Evolutionary conservation across 2,113 vertebrate species (phyloP).

Genomic region (Dasyprocta punctata): DNA sequence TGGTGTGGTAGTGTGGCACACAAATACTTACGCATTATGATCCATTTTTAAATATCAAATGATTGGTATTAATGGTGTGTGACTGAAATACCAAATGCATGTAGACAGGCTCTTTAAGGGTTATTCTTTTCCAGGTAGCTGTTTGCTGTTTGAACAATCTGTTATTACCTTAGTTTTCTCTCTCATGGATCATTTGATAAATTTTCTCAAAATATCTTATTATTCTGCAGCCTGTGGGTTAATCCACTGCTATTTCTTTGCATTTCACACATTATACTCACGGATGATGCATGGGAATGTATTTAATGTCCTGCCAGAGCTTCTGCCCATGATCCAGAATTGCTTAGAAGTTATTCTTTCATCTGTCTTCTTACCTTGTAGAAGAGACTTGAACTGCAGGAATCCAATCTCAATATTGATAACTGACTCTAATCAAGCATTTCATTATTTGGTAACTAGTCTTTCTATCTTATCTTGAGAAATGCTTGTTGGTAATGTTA

Average conservation of each 20-base stretch:
- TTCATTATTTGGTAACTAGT: not conserved
- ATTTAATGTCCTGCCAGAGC: not conserved
- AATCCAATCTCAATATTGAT: not conserved
- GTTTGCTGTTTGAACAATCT: not conserved
- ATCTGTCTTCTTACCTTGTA: not conserved
- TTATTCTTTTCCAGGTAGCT: not conserved
- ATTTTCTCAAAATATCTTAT: not conserved
- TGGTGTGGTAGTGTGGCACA: not conserved
- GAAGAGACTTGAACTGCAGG: not conserved
- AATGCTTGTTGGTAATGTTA: not conserved
- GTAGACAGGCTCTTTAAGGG: not conserved
- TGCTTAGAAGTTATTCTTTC: constrained; percentile 34
- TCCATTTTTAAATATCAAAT: not conserved
- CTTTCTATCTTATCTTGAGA: not conserved
- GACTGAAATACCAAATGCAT: not conserved
- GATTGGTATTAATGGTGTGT: not conserved
- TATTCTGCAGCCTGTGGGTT: not conserved
- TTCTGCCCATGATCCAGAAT: not conserved
- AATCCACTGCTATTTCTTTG: not conserved
- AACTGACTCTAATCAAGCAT: not conserved
- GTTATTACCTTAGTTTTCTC: not conserved
- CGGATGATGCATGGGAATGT: not conserved
- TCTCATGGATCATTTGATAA: not conserved
- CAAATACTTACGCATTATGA: not conserved
- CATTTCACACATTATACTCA: constrained; percentile 21